phyloP scores from a whole-genome alignment of 2,797 vertebrate species.

The Siniperca scherzeri region DNA sequence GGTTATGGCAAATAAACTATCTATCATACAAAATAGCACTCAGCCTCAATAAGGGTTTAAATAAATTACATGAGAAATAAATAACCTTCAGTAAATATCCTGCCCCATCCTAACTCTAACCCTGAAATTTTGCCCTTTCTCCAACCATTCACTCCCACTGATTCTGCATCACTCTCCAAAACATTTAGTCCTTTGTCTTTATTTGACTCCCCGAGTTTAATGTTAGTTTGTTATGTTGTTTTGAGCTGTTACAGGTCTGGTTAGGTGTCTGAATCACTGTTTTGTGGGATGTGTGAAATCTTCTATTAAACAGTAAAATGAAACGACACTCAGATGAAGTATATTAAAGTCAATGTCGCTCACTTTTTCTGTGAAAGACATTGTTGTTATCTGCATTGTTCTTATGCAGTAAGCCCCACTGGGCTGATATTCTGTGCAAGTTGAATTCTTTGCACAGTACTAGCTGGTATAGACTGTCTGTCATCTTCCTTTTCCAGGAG shows the following conservation, averaged over 20 bases:
- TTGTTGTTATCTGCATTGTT: neutral
- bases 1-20: neutral
- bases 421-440: neutral
- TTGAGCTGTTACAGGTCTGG: slow-evolving; percentile 6
- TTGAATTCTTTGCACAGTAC: neutral
- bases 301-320: neutral
- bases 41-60: neutral
- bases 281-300: slow-evolving; percentile 40
- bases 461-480: neutral
- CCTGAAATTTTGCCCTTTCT: neutral
- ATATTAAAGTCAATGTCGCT: neutral
- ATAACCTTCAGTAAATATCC: neutral
- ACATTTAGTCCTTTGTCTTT: slow-evolving; percentile 4
- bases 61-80: neutral
- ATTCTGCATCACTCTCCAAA: neutral
- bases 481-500: slow-evolving; percentile 13
- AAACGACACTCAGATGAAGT: slow-evolving; percentile 3
- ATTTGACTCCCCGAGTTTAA: neutral
- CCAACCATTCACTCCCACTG: neutral
- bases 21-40: neutral
- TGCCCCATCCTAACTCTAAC: neutral
- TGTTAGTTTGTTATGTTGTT: neutral
- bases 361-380: neutral
- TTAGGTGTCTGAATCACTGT: slow-evolving; percentile 17
- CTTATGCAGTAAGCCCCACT: neutral